phyloP scores from a whole-genome alignment of 2,888 invertebrate genomes.

The Parnassius mnemosyne region DNA sequence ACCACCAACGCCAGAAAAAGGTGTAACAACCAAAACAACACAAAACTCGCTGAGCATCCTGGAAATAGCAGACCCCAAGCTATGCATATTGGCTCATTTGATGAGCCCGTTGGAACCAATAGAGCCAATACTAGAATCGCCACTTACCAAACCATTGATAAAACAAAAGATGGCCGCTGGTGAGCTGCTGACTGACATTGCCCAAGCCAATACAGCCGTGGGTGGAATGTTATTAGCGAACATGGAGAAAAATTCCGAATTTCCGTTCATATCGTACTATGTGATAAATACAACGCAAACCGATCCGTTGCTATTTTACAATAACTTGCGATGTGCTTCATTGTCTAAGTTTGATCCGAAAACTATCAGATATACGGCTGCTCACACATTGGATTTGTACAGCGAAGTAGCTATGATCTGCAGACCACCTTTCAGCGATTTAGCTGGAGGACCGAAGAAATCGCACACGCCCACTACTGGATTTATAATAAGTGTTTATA shows the following conservation, averaged over 20 bases:
- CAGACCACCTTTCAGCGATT: conserved; percentile 90
- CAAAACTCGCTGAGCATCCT: conserved; percentile 86
- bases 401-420: conserved; percentile 96
- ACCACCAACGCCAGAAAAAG: conserved; percentile 83
- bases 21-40: conserved; percentile 80
- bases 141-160: conserved; percentile 88
- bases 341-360: conserved; percentile 93
- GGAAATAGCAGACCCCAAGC: conserved; percentile 93
- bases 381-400: conserved; percentile 92
- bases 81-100: conserved; percentile 92
- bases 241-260: conserved; percentile 94
- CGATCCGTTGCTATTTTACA: conserved; percentile 92
- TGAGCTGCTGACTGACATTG: conserved; percentile 87
- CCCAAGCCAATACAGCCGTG: conserved; percentile 86
- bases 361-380: conserved; percentile 88
- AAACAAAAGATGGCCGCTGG: conserved; percentile 89
- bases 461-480: conserved; percentile 91
- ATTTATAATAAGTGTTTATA: conserved; percentile 95
- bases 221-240: conserved; percentile 93
- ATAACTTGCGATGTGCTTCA: conserved; percentile 90
- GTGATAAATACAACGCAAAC: conserved; percentile 93
- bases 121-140: conserved; percentile 92
- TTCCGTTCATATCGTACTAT: conserved; percentile 95
- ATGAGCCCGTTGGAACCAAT: conserved; percentile 94
- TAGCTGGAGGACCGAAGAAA: conserved; percentile 87